Conservation (phyloP, 2,797 vertebrate species). For the Chiloscyllium punctatum region DNA sequence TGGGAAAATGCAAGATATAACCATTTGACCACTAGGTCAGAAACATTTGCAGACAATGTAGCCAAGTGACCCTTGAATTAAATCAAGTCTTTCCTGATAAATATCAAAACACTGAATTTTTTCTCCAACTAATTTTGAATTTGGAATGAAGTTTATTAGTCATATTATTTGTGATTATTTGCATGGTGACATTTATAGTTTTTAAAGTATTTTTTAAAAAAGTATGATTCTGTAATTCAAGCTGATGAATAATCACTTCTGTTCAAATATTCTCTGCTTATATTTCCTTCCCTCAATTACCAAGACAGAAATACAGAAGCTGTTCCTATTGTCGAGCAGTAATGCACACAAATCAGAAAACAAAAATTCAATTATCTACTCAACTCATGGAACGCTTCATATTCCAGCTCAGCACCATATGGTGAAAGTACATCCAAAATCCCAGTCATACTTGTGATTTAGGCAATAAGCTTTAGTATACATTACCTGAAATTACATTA, state of each 20-base stretch:
- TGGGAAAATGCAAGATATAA: not conserved
- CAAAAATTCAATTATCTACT: not conserved
- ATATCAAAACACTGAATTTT: not conserved
- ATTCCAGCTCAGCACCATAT: not conserved
- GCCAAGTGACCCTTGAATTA: not conserved
- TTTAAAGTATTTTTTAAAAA: not conserved
- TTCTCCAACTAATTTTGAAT: not conserved
- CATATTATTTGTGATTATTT: not conserved
- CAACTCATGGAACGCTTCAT: not conserved
- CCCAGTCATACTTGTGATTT: not conserved
- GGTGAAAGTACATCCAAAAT: conserved; percentile 20
- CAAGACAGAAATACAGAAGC: not conserved
- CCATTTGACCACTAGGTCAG: not conserved
- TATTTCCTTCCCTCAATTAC: not conserved
- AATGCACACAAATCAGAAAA: not conserved
- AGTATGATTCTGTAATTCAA: not conserved
- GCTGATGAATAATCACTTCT: not conserved
- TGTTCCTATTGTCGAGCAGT: too few species aligned
- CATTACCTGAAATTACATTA: not conserved
- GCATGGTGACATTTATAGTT: not conserved
- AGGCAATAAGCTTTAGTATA: not conserved
- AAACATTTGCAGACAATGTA: not conserved
- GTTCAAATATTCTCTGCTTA: not conserved
- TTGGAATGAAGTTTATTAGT: not conserved
- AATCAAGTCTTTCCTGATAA: not conserved